phyloP scores from a whole-genome alignment of 1,140 invertebrate species.

The Aphidius ervi region DNA sequence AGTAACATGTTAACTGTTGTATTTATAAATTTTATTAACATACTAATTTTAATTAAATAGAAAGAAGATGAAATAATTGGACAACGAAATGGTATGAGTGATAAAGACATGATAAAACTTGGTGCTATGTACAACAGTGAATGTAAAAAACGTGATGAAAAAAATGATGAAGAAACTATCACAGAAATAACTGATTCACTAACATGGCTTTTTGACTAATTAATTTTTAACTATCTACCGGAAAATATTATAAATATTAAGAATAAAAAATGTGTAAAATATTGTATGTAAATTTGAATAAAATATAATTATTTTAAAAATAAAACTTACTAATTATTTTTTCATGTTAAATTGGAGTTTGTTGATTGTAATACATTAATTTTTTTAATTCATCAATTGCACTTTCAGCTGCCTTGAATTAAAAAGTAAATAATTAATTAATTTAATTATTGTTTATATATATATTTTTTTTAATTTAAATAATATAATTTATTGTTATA shows the following conservation, averaged over 20 bases:
- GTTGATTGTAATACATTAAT: slow-evolving; percentile 51
- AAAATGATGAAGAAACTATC: slow-evolving; percentile 22
- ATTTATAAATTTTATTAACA: slow-evolving; percentile 1
- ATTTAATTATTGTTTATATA: neutral
- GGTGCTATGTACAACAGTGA: slow-evolving; percentile 62
- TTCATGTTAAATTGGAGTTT: slow-evolving; percentile 7
- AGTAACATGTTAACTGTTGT: slow-evolving; percentile 20
- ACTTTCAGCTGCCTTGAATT: slow-evolving; percentile 52
- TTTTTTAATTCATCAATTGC: slow-evolving; percentile 55
- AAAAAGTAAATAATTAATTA: slow-evolving; percentile 14
- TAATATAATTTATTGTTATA: slow-evolving; percentile 15
- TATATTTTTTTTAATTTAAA: neutral
- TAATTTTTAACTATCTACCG: neutral
- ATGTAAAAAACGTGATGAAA: slow-evolving; percentile 37
- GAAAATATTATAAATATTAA: too few species aligned
- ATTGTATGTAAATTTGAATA: too few species aligned
- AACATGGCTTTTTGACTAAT: slow-evolving; percentile 26
- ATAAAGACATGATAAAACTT: slow-evolving; percentile 63
- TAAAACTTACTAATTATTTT: too few species aligned
- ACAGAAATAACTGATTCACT: slow-evolving; percentile 32
- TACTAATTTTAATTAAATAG: slow-evolving; percentile 18
- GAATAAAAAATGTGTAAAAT: too few species aligned
- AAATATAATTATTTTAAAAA: too few species aligned
- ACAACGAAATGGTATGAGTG: slow-evolving; percentile 62
- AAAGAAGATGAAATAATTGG: slow-evolving; percentile 50